Evolutionary conservation across 2,113 vertebrate genomes (phyloP), one percentile per base, ranked within the genome.

Genomic region (Acanthisitta chloris): DNA sequence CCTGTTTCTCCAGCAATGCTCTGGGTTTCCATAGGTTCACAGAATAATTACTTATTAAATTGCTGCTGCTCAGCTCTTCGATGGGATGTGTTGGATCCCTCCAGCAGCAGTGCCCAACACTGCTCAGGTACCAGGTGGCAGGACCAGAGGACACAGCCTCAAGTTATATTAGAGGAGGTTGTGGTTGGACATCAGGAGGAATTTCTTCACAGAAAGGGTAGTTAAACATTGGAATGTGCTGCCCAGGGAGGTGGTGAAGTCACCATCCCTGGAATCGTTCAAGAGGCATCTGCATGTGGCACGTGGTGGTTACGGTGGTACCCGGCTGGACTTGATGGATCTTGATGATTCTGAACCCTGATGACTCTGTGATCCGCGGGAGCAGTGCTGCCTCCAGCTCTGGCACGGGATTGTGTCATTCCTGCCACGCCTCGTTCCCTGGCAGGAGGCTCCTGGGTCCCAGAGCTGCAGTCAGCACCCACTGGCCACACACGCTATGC

Each of bases 391-490:
- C 51, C 25, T 19, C 5, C 6, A 0, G 31, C 45, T 12, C 18
- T 17, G 38, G 18, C 81, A 2, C 0, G 23, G 59, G 31, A 0
- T 9, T 9, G 6, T 7, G 5, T 54, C 61, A 20, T 24, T 34
- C 5, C 11, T 1, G 51, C 9, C 21, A 10, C 14, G 3, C 10
- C 36, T 5, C 25, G 10, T 33, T 33, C 55, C 49, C 12, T 16
- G 40, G 10, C 29, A 16, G 40, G 26, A 29, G 29, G 33, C 29
- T 33, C 38, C 40, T 9, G 26, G 90, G 28, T 36, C 8, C 1
- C 34, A 1, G 48, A 17, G 70, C 4, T 3, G 64, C 38, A n/a
- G 12, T 15, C 2, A 3, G 40, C 0, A 1, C 52, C 66, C 3
- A 5, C 54, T 38, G 24, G 36, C 65, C 17, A 0, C 6, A 5